These are phyloP conservation scores for Argyresthia albistria DNA, from an alignment of 2,888 invertebrate species.

Conservation along the genomic window DNA sequence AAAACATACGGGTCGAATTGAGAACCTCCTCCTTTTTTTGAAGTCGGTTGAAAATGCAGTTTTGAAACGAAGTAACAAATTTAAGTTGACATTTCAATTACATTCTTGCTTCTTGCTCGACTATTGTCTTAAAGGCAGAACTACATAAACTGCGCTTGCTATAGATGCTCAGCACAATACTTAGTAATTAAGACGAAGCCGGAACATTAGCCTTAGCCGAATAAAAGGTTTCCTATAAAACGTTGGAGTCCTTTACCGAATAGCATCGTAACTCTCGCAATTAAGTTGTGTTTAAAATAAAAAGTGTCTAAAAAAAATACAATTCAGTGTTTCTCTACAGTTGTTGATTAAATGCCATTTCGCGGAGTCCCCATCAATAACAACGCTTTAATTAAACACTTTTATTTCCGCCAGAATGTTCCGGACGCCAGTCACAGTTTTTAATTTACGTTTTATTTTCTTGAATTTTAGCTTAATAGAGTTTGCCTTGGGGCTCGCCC, in stretches of 20 bases:
- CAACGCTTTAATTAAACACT: slow-evolving; percentile 66
- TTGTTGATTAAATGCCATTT: slow-evolving; percentile 68
- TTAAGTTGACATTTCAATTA: slow-evolving; percentile 64
- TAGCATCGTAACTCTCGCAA: slow-evolving; percentile 58
- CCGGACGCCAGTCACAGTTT: slow-evolving; percentile 41
- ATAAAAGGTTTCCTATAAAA: slow-evolving; percentile 49
- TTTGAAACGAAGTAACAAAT: slow-evolving; percentile 50
- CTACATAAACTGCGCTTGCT: slow-evolving; percentile 6
- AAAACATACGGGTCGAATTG: too few species aligned
- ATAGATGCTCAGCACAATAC: slow-evolving; percentile 11
- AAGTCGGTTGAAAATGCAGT: too few species aligned
- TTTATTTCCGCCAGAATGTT: slow-evolving; percentile 59
- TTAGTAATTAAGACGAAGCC: slow-evolving; percentile 37
- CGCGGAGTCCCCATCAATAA: slow-evolving; percentile 66
- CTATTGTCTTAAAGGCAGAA: slow-evolving; percentile 37
- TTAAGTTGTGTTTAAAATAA: slow-evolving; percentile 67
- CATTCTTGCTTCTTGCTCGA: slow-evolving; percentile 62
- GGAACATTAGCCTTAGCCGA: slow-evolving; percentile 21
- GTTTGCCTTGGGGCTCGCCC: slow-evolving; percentile 22
- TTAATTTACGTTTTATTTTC: slow-evolving; percentile 42
- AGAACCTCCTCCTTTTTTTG: too few species aligned
- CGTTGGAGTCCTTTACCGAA: slow-evolving; percentile 35
- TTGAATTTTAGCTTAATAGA: slow-evolving; percentile 41
- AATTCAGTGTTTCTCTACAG: slow-evolving; percentile 17
- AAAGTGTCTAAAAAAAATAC: slow-evolving; percentile 39